Conservation (phyloP, 1,140 invertebrate species). For the Microplitis demolitor region DNA sequence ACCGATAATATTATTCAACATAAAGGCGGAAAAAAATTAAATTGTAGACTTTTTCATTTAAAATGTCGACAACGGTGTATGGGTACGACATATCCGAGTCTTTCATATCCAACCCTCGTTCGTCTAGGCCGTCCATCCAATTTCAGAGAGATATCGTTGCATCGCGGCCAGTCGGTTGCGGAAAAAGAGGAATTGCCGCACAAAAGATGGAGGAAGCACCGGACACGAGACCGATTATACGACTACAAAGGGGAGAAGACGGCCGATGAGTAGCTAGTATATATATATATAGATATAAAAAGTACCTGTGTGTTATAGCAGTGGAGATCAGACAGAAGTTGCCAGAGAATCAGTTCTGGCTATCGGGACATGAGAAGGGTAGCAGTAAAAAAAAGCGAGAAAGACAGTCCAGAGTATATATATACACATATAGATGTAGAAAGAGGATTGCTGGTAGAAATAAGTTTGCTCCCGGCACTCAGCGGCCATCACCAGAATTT, state of each 20-base stretch:
- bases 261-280: neutral
- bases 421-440: neutral
- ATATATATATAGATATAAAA: slow-evolving; percentile 28
- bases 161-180: neutral
- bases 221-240: slow-evolving; percentile 27
- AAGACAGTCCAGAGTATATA: slow-evolving; percentile 8
- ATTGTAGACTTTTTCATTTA: neutral
- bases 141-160: neutral
- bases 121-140: slow-evolving; percentile 4
- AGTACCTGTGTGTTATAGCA: slow-evolving; percentile 9
- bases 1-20: neutral
- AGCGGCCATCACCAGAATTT: slow-evolving; percentile 4
- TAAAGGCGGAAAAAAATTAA: neutral
- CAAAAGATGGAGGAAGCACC: slow-evolving; percentile 23
- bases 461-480: slow-evolving; percentile 46
- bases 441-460: slow-evolving; percentile 18
- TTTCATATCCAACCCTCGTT: neutral
- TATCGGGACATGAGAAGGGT: slow-evolving; percentile 3
- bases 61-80: neutral
- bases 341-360: neutral
- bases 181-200: slow-evolving; percentile 14
- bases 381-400: slow-evolving; percentile 21
- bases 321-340: slow-evolving; percentile 26
- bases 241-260: slow-evolving; percentile 32
- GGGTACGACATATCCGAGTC: neutral